Evolutionary conservation across 64 coral and sea anemone genomes (phyloP).

Genomic region (Trachythela sp.): DNA sequence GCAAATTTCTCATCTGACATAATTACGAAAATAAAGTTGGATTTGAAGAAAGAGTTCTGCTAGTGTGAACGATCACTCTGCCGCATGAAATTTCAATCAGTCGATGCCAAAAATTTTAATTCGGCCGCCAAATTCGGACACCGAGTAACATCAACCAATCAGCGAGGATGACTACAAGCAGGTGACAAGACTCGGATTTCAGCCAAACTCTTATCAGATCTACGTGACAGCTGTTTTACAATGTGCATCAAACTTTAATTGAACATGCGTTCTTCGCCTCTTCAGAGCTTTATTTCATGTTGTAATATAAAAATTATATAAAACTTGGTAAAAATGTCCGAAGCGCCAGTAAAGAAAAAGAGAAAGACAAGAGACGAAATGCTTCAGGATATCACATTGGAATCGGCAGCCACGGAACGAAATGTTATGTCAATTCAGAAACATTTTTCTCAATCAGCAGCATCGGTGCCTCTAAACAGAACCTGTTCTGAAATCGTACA

Average conservation of each 20-base stretch:
- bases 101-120: not conserved
- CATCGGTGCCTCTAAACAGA: not conserved
- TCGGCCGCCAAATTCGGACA: too few relatives aligned
- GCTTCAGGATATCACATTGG: not conserved
- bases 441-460: not conserved
- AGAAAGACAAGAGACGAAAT: constrained; percentile 4
- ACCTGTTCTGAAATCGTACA: not conserved
- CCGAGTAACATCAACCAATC: not conserved
- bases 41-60: not conserved
- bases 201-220: not conserved
- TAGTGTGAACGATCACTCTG: not conserved
- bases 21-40: not conserved
- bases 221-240: not conserved
- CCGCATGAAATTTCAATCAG: not conserved
- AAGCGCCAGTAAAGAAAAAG: not conserved
- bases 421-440: not conserved
- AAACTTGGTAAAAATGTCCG: not conserved
- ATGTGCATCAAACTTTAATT: too few relatives aligned
- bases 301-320: not conserved
- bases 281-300: not conserved
- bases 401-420: not conserved
- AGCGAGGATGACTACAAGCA: not conserved
- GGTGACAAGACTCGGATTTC: not conserved
- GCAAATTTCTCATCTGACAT: not conserved
- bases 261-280: too few relatives aligned